These are phyloP conservation scores for Anabacerthia variegaticeps DNA, from an alignment of 2,797 vertebrate genomes.

Conservation along the genomic window DNA sequence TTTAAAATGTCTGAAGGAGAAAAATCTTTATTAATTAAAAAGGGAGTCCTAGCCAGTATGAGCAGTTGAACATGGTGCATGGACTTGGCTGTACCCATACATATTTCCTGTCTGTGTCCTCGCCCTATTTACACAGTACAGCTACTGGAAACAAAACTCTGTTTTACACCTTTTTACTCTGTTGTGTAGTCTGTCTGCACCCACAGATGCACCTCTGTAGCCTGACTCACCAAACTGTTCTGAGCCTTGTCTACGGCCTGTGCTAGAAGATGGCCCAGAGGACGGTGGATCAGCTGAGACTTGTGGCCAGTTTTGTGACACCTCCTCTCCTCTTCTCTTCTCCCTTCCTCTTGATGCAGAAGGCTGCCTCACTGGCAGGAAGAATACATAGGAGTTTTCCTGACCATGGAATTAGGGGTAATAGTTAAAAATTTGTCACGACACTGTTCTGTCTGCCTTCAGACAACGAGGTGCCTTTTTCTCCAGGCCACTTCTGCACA, in stretches of 20 bases:
- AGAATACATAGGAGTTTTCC: not conserved
- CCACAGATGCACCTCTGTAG: not conserved
- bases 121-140: not conserved
- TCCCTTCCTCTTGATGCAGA: not conserved
- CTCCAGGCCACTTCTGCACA: not conserved
- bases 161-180: not conserved
- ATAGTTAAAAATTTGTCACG: not conserved
- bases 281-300: not conserved
- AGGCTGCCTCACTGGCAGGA: not conserved
- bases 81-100: not conserved
- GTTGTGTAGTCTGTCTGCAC: not conserved
- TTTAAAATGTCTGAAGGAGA: not conserved
- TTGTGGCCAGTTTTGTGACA: not conserved
- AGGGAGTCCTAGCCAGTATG: not conserved
- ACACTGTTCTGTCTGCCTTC: not conserved
- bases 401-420: fast-evolving
- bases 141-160: not conserved
- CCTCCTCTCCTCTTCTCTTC: not conserved
- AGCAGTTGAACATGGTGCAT: not conserved
- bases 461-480: not conserved
- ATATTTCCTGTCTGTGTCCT: not conserved
- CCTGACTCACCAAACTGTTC: not conserved
- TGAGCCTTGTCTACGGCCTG: fast-evolving
- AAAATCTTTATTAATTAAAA: constrained; percentile 1
- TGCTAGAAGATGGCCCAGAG: not conserved